These are phyloP conservation scores for Gephyroberyx darwinii DNA, from an alignment of 2,797 vertebrate species.

Conservation along the genomic window DNA sequence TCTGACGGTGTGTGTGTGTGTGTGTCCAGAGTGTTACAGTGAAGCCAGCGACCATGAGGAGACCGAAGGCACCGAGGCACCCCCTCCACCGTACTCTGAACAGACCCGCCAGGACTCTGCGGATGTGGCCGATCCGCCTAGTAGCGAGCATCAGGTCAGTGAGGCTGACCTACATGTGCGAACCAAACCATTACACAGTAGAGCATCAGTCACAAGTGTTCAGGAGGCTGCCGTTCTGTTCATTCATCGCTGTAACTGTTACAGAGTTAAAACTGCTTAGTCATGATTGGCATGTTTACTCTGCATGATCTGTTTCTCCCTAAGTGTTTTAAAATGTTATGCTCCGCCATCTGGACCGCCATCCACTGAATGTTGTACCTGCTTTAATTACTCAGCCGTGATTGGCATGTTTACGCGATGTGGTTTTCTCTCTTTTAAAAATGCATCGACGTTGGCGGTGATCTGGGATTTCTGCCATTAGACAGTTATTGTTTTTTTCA, in stretches of 20 bases:
- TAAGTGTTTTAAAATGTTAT: background rate
- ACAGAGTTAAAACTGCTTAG: too few relatives aligned
- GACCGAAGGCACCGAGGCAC: conserved; percentile 83
- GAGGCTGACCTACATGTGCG: background rate
- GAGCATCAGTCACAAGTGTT: too few relatives aligned
- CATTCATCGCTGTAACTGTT: too few relatives aligned
- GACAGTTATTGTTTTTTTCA: too few relatives aligned
- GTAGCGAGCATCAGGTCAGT: conserved; percentile 76
- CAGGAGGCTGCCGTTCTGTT: too few relatives aligned
- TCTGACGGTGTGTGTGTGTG: conserved; percentile 4
- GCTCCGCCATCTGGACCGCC: background rate
- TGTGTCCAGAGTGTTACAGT: conserved; percentile 90
- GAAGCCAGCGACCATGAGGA: conserved; percentile 96
- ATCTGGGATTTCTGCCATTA: too few relatives aligned
- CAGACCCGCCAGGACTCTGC: conserved; percentile 69
- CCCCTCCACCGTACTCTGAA: conserved; percentile 84
- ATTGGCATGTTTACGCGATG: too few relatives aligned
- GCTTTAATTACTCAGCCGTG: too few relatives aligned
- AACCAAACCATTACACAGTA: background rate
- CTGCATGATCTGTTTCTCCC: background rate
- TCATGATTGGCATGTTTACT: background rate
- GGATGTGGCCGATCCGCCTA: conserved; percentile 63
- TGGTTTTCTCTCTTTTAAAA: too few relatives aligned
- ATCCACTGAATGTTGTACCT: background rate
- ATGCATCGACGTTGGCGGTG: too few relatives aligned